These are phyloP conservation scores for Lagopus leucura DNA, from an alignment of 2,113 vertebrate genomes.

Conservation along the genomic window DNA sequence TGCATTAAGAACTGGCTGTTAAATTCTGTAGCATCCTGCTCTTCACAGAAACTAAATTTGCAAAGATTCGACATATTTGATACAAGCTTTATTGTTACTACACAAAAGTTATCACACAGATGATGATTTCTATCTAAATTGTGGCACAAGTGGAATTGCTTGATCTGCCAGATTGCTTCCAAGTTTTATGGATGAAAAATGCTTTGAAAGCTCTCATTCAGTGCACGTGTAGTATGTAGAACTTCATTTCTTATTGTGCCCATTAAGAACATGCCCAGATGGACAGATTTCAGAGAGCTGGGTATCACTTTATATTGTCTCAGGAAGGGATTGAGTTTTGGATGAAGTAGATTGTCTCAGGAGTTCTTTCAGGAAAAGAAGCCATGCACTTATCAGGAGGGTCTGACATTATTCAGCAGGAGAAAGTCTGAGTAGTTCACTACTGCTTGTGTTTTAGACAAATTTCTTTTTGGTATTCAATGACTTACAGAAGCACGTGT, in stretches of 20 bases:
- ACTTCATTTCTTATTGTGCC: background rate
- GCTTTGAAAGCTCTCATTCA: conserved; percentile 23
- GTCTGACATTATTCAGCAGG: background rate
- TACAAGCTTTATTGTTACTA: background rate
- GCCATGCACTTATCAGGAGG: background rate
- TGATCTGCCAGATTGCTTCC: background rate
- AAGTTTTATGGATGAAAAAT: conserved; percentile 1
- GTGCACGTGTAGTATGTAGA: background rate
- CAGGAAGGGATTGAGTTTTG: background rate
- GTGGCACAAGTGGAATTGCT: background rate
- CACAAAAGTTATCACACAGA: background rate
- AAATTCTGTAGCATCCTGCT: conserved; percentile 6
- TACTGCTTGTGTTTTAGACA: background rate
- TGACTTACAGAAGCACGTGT: background rate
- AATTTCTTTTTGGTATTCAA: background rate
- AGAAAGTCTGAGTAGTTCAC: background rate
- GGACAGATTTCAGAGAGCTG: background rate
- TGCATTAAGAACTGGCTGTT: background rate
- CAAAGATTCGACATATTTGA: conserved; percentile 9
- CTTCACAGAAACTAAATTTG: conserved; percentile 34
- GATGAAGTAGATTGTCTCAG: background rate
- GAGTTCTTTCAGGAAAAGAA: background rate
- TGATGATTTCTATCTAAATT: conserved; percentile 26
- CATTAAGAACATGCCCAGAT: background rate
- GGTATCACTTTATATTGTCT: background rate